A percentile compares a stretch with the other conserved stretches of the same genome.
Conservation (phyloP, 1,140 invertebrate species). For the Neomicropteryx cornuta region DNA sequence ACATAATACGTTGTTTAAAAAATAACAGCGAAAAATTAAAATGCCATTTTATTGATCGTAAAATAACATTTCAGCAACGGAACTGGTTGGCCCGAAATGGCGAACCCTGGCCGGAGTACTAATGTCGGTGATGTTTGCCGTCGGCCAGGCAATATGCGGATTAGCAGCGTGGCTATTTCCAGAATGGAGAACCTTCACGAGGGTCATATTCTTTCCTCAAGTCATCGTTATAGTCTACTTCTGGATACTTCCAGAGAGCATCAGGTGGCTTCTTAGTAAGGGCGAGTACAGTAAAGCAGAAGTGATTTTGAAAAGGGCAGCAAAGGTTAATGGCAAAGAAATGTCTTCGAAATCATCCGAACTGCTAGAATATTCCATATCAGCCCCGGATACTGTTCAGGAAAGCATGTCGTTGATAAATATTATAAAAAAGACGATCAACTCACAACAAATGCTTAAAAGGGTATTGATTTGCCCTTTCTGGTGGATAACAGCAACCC, state of each 20-base stretch:
- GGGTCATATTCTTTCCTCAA: constrained; percentile 56
- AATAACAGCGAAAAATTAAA: too few relatives aligned
- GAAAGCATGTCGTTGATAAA: constrained; percentile 1
- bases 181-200: constrained; percentile 60
- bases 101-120: constrained; percentile 62
- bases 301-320: constrained; percentile 44
- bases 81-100: constrained; percentile 61
- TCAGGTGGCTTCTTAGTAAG: constrained; percentile 68
- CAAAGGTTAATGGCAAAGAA: constrained; percentile 49
- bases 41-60: constrained; percentile 40
- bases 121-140: constrained; percentile 54
- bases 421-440: not conserved
- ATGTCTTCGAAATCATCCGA: constrained; percentile 28
- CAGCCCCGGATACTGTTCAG: too few relatives aligned
- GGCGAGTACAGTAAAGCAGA: constrained; percentile 54
- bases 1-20: too few relatives aligned
- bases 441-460: not conserved
- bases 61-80: constrained; percentile 48
- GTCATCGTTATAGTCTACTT: constrained; percentile 53
- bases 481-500: constrained; percentile 60
- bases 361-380: constrained; percentile 23
- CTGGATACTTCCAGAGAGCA: constrained; percentile 53
- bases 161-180: constrained; percentile 54
- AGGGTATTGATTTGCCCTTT: constrained; percentile 53
- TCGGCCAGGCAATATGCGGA: constrained; percentile 59